Evolutionary conservation across 1,140 invertebrate genomes (phyloP).

Genomic region (Mesaphorura yosii): DNA sequence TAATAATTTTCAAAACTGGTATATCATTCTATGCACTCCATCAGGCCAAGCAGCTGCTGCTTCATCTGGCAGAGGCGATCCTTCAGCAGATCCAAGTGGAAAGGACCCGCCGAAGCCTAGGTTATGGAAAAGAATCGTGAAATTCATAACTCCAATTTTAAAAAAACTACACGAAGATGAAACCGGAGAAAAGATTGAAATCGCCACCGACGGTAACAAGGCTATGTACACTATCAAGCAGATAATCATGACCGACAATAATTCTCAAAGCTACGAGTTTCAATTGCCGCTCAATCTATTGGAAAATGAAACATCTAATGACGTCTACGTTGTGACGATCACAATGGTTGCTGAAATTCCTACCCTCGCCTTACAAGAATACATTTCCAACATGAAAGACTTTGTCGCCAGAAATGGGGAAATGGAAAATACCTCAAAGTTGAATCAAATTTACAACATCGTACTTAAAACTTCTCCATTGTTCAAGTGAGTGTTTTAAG

Average conservation of each 20-base stretch:
- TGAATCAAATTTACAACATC: slow-evolving; percentile 1
- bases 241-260: background rate
- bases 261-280: too few relatives aligned
- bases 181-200: too few relatives aligned
- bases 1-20: too few relatives aligned
- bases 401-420: background rate
- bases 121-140: background rate
- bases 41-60: too few relatives aligned
- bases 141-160: too few relatives aligned
- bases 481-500: too few relatives aligned
- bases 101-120: background rate
- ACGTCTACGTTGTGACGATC: background rate
- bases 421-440: background rate
- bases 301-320: background rate
- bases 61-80: background rate
- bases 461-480: too few relatives aligned
- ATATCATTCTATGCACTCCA: too few relatives aligned
- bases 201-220: background rate
- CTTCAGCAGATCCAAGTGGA: background rate
- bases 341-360: background rate
- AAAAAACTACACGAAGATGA: too few relatives aligned
- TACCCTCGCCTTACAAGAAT: background rate
- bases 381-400: background rate
- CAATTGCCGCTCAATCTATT: background rate
- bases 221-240: background rate